A percentile compares a stretch with the other conserved stretches of the same genome.
Conservation (phyloP, 2,113 vertebrate genomes). For the Colius striatus region DNA sequence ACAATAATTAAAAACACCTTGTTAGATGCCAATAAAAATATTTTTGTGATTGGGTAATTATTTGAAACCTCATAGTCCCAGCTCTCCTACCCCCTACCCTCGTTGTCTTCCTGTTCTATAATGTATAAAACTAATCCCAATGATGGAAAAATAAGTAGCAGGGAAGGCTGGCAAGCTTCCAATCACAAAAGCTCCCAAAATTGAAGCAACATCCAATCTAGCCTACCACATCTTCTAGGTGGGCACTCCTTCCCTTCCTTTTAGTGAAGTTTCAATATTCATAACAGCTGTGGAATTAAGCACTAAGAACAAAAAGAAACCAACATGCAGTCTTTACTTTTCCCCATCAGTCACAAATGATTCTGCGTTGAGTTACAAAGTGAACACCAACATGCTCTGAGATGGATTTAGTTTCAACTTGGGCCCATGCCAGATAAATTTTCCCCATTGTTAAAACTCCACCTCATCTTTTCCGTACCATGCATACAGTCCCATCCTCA, state of each 20-base stretch:
- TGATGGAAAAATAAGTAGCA: constrained; percentile 40
- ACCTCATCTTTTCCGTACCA: neutral
- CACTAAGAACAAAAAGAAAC: constrained; percentile 15
- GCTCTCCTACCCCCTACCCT: neutral
- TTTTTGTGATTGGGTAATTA: constrained; percentile 25
- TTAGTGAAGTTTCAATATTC: constrained; percentile 28
- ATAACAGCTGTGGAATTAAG: constrained; percentile 43
- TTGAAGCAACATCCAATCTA: neutral
- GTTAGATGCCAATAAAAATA: constrained; percentile 48
- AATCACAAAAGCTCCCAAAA: neutral
- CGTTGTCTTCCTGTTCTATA: constrained; percentile 27
- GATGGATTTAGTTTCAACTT: constrained; percentile 56
- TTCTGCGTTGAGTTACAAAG: constrained; percentile 54
- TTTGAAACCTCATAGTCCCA: neutral
- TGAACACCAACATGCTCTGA: constrained; percentile 30
- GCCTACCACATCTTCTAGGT: neutral
- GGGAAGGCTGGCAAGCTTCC: neutral
- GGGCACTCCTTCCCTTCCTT: constrained; percentile 13
- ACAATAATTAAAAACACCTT: constrained; percentile 49
- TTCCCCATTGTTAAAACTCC: constrained; percentile 42
- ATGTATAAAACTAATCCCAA: constrained; percentile 22
- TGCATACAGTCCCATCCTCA: neutral
- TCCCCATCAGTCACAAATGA: neutral
- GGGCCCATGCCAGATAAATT: constrained; percentile 22
- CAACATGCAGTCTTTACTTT: neutral